Conservation (phyloP, 2,888 invertebrate species). For the Rhimphoctona megacephalus region DNA sequence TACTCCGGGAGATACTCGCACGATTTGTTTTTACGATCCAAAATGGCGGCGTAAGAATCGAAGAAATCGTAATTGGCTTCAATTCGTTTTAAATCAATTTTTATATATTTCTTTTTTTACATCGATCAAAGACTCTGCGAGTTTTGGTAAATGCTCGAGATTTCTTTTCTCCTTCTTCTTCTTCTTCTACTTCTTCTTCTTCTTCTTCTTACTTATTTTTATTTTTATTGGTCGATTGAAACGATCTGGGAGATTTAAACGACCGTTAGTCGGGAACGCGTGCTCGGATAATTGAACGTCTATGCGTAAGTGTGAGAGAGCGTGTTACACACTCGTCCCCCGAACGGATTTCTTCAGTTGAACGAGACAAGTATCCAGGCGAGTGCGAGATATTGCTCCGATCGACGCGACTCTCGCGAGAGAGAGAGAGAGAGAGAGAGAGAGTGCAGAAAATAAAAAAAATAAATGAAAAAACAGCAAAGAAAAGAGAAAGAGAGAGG, state of each 20-base stretch:
- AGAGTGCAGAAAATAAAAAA: background rate
- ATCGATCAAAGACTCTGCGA: background rate
- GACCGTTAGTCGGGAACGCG: slow-evolving; percentile 57
- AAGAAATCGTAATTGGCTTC: slow-evolving; percentile 54
- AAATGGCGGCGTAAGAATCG: slow-evolving; percentile 15
- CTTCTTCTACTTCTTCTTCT: background rate
- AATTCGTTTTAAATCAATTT: slow-evolving; percentile 58
- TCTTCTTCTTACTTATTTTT: background rate
- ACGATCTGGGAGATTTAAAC: slow-evolving; percentile 64
- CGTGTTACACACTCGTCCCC: slow-evolving; percentile 17
- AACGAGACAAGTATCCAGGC: slow-evolving; percentile 2
- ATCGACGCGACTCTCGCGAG: background rate
- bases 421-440: background rate
- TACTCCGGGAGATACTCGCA: background rate
- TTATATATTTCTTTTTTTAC: background rate
- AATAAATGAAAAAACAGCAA: background rate
- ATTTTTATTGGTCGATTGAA: slow-evolving; percentile 47
- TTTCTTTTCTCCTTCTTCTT: slow-evolving; percentile 2
- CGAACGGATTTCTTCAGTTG: slow-evolving; percentile 5
- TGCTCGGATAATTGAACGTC: slow-evolving; percentile 40
- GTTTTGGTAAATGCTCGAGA: background rate
- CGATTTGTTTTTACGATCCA: background rate
- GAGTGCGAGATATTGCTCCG: slow-evolving; percentile 17
- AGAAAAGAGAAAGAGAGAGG: slow-evolving; percentile 14
- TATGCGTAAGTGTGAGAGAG: slow-evolving; percentile 18